Evolutionary conservation across 2,888 invertebrate species (phyloP).

Genomic region (Dyspetes luteomarginatus): DNA sequence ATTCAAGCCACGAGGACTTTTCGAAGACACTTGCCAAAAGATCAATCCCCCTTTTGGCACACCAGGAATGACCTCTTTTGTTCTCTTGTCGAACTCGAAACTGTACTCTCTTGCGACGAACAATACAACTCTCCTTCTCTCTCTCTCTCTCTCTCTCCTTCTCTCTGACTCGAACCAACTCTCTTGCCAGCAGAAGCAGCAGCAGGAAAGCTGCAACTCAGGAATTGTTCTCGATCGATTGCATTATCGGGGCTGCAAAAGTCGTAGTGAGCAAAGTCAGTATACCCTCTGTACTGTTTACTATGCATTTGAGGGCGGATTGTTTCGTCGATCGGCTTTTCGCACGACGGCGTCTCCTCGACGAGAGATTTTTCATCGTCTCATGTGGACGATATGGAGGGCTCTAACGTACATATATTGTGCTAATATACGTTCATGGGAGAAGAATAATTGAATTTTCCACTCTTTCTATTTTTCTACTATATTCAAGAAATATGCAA

Average conservation of each 20-base stretch:
- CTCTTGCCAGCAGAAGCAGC: constrained; percentile 16
- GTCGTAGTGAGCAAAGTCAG: too few species aligned
- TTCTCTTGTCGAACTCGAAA: constrained; percentile 49
- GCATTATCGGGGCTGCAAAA: constrained; percentile 28
- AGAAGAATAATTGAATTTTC: too few species aligned
- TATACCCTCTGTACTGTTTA: constrained; percentile 16
- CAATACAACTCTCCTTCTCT: constrained; percentile 43
- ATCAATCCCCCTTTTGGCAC: constrained; percentile 61
- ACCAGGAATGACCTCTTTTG: constrained; percentile 57
- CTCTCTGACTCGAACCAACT: not conserved
- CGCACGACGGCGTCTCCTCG: constrained; percentile 4
- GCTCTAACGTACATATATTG: too few species aligned
- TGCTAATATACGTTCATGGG: too few species aligned
- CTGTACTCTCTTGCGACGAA: constrained; percentile 42
- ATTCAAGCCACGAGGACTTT: constrained; percentile 61
- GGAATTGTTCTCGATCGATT: constrained; percentile 55
- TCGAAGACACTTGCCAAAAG: constrained; percentile 60
- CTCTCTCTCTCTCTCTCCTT: not conserved
- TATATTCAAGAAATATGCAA: too few species aligned
- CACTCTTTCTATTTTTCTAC: too few species aligned
- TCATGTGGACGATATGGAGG: too few species aligned
- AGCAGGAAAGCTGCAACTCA: constrained; percentile 22
- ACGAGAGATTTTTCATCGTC: constrained; percentile 8
- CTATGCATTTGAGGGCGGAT: constrained; percentile 27
- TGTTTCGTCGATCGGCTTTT: constrained; percentile 32